These are phyloP conservation scores for Augochlorella aurata DNA, from an alignment of 2,888 invertebrate species.

Conservation along the genomic window DNA sequence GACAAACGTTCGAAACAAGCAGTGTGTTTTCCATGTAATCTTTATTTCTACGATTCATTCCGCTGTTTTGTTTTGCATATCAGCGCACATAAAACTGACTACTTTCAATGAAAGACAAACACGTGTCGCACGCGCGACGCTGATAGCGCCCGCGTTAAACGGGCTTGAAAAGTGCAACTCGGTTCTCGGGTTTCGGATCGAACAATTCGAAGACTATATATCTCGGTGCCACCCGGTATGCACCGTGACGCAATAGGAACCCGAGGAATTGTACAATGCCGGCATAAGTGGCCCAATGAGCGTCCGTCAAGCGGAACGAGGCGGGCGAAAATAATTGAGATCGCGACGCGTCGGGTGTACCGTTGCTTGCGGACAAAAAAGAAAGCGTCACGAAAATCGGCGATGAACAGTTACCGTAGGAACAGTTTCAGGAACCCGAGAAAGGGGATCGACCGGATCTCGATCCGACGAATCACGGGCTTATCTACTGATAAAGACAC, in stretches of 20 bases:
- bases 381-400: conserved; percentile 1
- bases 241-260: conserved; percentile 23
- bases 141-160: no score
- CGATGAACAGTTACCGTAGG: background rate
- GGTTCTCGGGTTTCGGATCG: no score
- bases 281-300: conserved; percentile 22
- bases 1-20: no score
- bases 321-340: conserved; percentile 7
- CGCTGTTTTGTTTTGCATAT: no score
- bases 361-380: background rate
- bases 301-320: conserved; percentile 11
- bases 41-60: no score
- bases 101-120: no score
- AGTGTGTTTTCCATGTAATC: no score
- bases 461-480: background rate
- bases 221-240: background rate
- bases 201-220: no score
- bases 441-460: background rate
- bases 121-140: no score
- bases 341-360: background rate
- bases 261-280: conserved; percentile 30
- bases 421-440: background rate
- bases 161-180: no score
- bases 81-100: no score
- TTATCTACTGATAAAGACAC: background rate